These are phyloP conservation scores for Phalacrocorax aristotelis DNA, from an alignment of 2,113 vertebrate genomes.

Conservation along the genomic window DNA sequence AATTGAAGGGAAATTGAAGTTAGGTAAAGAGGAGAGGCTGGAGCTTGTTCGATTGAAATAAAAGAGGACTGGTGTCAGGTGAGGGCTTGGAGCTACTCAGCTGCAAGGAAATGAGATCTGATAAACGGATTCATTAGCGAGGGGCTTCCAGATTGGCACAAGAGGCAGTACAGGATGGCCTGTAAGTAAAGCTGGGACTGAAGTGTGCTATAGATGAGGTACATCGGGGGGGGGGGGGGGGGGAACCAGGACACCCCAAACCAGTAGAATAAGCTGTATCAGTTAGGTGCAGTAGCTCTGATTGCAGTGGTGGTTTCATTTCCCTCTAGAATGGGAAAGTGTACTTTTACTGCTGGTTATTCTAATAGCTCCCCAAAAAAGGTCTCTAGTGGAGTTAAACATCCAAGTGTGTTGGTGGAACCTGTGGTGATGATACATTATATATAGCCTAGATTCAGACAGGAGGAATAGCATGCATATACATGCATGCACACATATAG, in stretches of 20 bases:
- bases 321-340: not conserved
- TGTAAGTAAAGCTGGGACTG: not conserved
- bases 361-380: not conserved
- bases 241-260: not conserved
- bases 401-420: not conserved
- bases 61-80: not conserved
- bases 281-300: not conserved
- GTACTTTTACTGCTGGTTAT: not conserved
- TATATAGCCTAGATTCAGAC: not conserved
- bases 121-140: not conserved
- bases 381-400: not conserved
- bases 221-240: not conserved
- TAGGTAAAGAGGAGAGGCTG: not conserved
- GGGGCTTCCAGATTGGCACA: not conserved
- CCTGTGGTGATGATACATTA: not conserved
- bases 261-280: not conserved
- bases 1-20: too few species aligned
- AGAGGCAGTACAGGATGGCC: not conserved
- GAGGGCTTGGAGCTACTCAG: not conserved
- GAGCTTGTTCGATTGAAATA: not conserved
- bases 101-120: not conserved
- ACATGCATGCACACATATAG: not conserved
- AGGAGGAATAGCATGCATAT: not conserved
- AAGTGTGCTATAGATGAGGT: not conserved
- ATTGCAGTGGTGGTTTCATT: not conserved